Evolutionary conservation across 2,797 vertebrate genomes (phyloP), one percentile per base, ranked within the genome.

Genomic region (Chloroceryle amazona): DNA sequence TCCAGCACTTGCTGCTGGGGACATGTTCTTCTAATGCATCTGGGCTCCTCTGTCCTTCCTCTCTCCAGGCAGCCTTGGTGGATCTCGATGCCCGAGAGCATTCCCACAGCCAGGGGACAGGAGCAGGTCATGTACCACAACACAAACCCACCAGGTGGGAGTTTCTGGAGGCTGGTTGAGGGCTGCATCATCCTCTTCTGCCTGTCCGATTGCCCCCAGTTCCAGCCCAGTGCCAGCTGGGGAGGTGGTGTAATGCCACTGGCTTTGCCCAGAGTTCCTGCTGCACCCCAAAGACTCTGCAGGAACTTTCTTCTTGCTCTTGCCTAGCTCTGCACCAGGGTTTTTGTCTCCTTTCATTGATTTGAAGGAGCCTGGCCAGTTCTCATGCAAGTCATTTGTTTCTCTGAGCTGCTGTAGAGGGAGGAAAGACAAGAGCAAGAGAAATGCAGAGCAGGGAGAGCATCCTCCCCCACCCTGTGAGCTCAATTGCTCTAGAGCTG

Each of bases 391-490:
- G 22, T 49, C 33, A 8, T 49, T 11, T 58, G 2, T 39, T 70
- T n/a, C 22, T 66, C 71, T 83, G 63, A 70, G 71, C 70, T 62
- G 42, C 71, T 81, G 5, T 29, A 37, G 70, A 71, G 81, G 47
- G 71, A 62, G 51, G 26, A 62, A 81, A 35, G 28, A 71, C 31
- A 14, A 33, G 13, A 42, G 62, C 11, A 9, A 74, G 41, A 78
- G 55, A 33, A 42, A 58, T 7, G 9, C 19, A 5, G 55, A 86
- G 51, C 28, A 25, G 74, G 58, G 28, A 49, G 60, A 66, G 10
- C 13, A 1, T 82, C n/a, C 57, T 58, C 39, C 7, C 7, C 21
- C 2, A 6, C 12, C 52, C 52, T 46, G 44, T 0, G 0, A 67
- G 29, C 33, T 46, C 73, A 61, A 21, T 47, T 18, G 66, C 66